Base-by-base conservation (phyloP, 1,140 invertebrate genomes). In the Pseudomyrmex concolor region DNA sequence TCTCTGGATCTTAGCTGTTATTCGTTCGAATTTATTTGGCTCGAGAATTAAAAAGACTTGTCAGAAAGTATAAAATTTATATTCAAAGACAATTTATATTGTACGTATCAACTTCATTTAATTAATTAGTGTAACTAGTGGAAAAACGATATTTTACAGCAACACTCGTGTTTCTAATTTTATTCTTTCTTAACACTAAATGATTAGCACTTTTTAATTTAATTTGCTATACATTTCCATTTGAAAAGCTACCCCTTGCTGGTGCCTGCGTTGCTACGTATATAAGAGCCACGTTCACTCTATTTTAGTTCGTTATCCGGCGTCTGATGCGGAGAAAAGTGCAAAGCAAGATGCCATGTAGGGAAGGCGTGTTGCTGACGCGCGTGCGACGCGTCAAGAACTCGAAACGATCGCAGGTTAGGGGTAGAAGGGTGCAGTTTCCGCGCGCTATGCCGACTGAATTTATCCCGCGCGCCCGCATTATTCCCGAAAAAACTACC, bases 331-430 rank as follows among this genome's bases (percentile, higher is more conserved):
- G 48, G 59, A 54, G 76, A 80, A 80, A 80, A 80, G 76, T 80
- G 76, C 76, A 80, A 80, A 80, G 66, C 76, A 80, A 80, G 66
- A 71, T 60, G 76, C 66, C 66, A 80, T 71, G 34, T 66, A 55
- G 66, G 51, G 48, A 34, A 45, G 76, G 76, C 76, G 76, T 80
- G 83, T 84, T 77, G 50, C 83, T 67, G 83, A 85, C 62, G 63
- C 63, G 25, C 68, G 34, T 67, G 57, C 84, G 57, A 74, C 63
- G 54, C 34, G 51, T 82, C 84, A 86, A 83, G 78, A 71, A 83
- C 57, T 34, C 67, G 54, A 48, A 80, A 80, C 71, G 66, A 80
- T 80, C 66, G 54, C 25, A 25, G 25, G 25, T 50, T 66, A 43
- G 54, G 50, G 64, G 34, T 2, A 2, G 34, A 34, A 4, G 34